phyloP scores from a whole-genome alignment of 2,113 vertebrate species.

The Varanus komodoensis region DNA sequence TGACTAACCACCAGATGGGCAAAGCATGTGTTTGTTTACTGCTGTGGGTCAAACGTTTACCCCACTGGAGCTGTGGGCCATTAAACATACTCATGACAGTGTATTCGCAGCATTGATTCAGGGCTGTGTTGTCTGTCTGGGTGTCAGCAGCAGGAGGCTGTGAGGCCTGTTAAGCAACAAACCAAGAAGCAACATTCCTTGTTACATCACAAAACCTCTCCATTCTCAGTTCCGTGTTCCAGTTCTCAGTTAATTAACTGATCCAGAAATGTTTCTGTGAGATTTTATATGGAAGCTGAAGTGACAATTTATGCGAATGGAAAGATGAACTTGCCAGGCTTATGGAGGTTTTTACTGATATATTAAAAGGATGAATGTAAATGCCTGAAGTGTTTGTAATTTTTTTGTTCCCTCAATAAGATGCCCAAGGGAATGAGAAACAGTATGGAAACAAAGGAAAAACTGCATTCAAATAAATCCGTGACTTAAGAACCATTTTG shows the following conservation, averaged over 20 bases:
- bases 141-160: constrained; percentile 25
- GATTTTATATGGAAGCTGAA: not conserved
- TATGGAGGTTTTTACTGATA: constrained; percentile 8
- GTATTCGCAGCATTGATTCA: constrained; percentile 48
- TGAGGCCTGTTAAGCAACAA: not conserved
- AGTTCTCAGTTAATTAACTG: constrained; percentile 45
- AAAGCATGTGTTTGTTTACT: constrained; percentile 61
- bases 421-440: constrained; percentile 8
- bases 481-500: not conserved
- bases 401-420: not conserved
- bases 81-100: constrained; percentile 11
- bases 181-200: constrained; percentile 18
- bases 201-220: constrained; percentile 3
- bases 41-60: constrained; percentile 57
- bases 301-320: constrained; percentile 30
- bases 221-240: constrained; percentile 34
- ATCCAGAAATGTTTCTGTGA: constrained; percentile 35
- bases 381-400: not conserved
- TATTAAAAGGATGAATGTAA: not conserved
- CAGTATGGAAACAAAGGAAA: not conserved
- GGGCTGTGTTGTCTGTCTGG: not conserved
- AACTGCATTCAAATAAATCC: not conserved
- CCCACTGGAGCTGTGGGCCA: constrained; percentile 29
- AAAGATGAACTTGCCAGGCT: constrained; percentile 26
- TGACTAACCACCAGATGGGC: constrained; percentile 49